Evolutionary conservation across 2,888 invertebrate genomes (phyloP).

Genomic region (Brachypterus glaber): DNA sequence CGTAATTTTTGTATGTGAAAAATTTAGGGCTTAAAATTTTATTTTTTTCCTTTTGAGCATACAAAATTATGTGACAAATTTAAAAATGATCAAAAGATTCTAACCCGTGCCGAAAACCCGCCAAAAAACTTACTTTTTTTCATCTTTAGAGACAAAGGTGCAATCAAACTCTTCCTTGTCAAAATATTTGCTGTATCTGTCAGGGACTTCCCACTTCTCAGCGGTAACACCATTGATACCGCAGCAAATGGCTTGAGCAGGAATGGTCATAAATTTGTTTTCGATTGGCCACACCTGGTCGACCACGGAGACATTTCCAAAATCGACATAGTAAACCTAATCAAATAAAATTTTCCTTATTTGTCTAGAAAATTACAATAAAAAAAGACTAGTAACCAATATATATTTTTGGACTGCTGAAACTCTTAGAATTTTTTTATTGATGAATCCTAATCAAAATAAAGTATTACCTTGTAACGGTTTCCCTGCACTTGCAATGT

Average conservation of each 20-base stretch:
- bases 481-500: slow-evolving; percentile 43
- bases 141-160: slow-evolving; percentile 43
- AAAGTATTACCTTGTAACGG: slow-evolving; percentile 14
- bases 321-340: slow-evolving; percentile 69
- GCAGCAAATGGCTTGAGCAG: slow-evolving; percentile 63
- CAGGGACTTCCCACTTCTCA: slow-evolving; percentile 53
- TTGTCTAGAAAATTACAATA: too few species aligned
- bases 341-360: too few species aligned
- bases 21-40: too few species aligned
- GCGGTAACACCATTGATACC: slow-evolving; percentile 47
- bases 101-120: too few species aligned
- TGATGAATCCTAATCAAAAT: slow-evolving; percentile 29
- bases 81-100: too few species aligned
- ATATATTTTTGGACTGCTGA: too few species aligned
- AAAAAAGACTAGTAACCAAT: too few species aligned
- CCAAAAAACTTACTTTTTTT: slow-evolving; percentile 46
- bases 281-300: slow-evolving; percentile 64
- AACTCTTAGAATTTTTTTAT: too few species aligned
- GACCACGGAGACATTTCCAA: slow-evolving; percentile 61
- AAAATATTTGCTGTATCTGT: slow-evolving; percentile 51
- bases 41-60: too few species aligned
- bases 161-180: slow-evolving; percentile 51
- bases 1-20: too few species aligned
- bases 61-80: too few species aligned
- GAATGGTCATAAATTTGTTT: slow-evolving; percentile 52